A percentile compares a stretch with the other conserved stretches of the same genome.
These are phyloP conservation scores for Charaxes varanes DNA, from an alignment of 1,140 invertebrate species.

Conservation along the genomic window DNA sequence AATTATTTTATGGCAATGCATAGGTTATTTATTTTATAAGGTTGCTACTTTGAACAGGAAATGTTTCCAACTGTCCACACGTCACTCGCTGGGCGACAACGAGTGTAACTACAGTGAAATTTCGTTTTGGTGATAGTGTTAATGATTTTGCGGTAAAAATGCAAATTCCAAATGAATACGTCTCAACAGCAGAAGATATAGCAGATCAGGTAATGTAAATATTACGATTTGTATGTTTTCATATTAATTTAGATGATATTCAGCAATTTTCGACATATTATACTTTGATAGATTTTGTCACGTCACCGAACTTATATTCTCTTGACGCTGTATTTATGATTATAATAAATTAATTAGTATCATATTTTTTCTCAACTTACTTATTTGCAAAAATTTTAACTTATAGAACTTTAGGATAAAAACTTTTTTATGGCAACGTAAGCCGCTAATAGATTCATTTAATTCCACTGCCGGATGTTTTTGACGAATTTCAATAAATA, in stretches of 20 bases:
- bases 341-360: too few relatives aligned
- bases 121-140: constrained; percentile 53
- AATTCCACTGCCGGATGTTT: too few relatives aligned
- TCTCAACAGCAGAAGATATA: constrained; percentile 93
- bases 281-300: constrained; percentile 53
- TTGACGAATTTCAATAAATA: too few relatives aligned
- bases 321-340: constrained; percentile 31
- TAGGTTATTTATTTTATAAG: neutral
- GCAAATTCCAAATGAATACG: constrained; percentile 90
- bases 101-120: constrained; percentile 48
- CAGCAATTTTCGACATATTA: constrained; percentile 47
- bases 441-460: too few relatives aligned
- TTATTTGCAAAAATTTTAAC: neutral
- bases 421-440: too few relatives aligned
- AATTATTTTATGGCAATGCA: neutral
- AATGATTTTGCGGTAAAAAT: constrained; percentile 75
- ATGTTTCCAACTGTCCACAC: constrained; percentile 67
- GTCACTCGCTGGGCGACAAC: constrained; percentile 50
- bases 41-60: constrained; percentile 41
- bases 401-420: too few relatives aligned
- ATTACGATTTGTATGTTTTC: neutral
- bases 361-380: neutral
- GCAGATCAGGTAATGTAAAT: constrained; percentile 88
- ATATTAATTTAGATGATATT: constrained; percentile 13
- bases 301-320: constrained; percentile 65